Evolutionary conservation across 1,140 invertebrate genomes (phyloP).

Genomic region (Steinernema khuongi): DNA sequence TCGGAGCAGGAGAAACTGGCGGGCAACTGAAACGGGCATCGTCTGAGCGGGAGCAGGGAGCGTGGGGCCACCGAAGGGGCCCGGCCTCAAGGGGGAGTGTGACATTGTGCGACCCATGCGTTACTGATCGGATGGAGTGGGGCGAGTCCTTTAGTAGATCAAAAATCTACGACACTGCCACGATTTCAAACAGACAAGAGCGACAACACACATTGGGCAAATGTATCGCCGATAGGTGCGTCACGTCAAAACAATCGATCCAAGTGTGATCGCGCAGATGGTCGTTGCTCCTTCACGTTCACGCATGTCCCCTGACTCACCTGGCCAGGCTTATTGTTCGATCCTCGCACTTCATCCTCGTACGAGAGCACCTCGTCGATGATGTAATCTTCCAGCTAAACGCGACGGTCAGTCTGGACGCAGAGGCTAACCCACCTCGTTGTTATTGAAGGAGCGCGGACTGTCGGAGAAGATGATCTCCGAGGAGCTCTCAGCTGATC

Average conservation of each 20-base stretch:
- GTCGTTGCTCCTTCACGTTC: background rate
- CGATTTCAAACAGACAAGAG: constrained; percentile 4
- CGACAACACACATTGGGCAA: constrained; percentile 8
- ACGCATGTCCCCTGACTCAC: background rate
- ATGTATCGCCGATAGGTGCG: constrained; percentile 12
- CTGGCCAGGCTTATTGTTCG: constrained; percentile 4
- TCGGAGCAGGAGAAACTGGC: background rate
- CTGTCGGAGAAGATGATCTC: constrained; percentile 9
- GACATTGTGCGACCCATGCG: background rate
- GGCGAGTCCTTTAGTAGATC: constrained; percentile 1
- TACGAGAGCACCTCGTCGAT: constrained; percentile 15
- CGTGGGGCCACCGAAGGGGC: background rate
- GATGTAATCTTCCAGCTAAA: constrained; percentile 6
- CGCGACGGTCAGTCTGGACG: background rate
- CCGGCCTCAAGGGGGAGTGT: background rate
- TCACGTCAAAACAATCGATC: constrained; percentile 13
- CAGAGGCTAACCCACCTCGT: background rate
- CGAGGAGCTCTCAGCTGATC: constrained; percentile 5
- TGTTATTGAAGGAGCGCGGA: constrained; percentile 4
- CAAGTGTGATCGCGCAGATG: background rate
- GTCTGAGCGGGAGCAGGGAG: too few species aligned
- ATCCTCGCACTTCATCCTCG: constrained; percentile 7
- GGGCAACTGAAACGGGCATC: background rate
- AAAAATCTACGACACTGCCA: background rate
- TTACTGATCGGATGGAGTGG: background rate